Percentiles rank a stretch among this genome's conserved stretches.
Evolutionary conservation across 2,888 invertebrate species (phyloP).

Genomic region (Sisyra terminalis): DNA sequence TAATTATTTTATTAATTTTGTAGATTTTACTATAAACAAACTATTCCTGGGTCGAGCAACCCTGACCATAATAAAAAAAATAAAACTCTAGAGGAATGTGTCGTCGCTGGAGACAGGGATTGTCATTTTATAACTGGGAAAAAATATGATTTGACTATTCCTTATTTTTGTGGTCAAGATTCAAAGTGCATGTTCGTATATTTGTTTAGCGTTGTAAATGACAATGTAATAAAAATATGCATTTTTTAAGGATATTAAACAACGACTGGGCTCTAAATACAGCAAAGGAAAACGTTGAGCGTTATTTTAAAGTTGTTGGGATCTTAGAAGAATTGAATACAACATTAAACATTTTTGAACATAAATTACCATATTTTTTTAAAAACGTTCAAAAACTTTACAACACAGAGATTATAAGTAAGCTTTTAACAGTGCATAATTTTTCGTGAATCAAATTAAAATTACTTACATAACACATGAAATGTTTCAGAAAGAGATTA

Average conservation of each 20-base stretch:
- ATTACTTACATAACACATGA: not conserved
- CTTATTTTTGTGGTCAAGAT: constrained; percentile 47
- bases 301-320: constrained; percentile 39
- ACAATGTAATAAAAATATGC: not conserved
- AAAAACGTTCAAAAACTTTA: constrained; percentile 33
- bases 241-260: constrained; percentile 28
- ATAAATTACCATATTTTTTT: constrained; percentile 37
- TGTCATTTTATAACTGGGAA: constrained; percentile 24
- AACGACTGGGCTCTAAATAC: constrained; percentile 33
- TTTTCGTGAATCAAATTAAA: not conserved
- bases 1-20: constrained; percentile 4
- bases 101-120: constrained; percentile 24
- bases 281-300: constrained; percentile 37
- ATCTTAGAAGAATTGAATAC: constrained; percentile 37
- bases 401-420: constrained; percentile 30
- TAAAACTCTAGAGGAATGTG: constrained; percentile 18
- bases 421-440: constrained; percentile 15
- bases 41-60: constrained; percentile 16
- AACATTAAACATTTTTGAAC: constrained; percentile 34
- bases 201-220: too few relatives aligned
- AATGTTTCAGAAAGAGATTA: constrained; percentile 24
- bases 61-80: constrained; percentile 12
- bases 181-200: constrained; percentile 38
- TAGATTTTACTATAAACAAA: constrained; percentile 20
- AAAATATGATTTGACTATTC: constrained; percentile 32